A percentile compares a stretch with the other conserved stretches of the same genome.
Evolutionary conservation across 2,888 invertebrate genomes (phyloP).

Genomic region (Himalopsyche anomala): DNA sequence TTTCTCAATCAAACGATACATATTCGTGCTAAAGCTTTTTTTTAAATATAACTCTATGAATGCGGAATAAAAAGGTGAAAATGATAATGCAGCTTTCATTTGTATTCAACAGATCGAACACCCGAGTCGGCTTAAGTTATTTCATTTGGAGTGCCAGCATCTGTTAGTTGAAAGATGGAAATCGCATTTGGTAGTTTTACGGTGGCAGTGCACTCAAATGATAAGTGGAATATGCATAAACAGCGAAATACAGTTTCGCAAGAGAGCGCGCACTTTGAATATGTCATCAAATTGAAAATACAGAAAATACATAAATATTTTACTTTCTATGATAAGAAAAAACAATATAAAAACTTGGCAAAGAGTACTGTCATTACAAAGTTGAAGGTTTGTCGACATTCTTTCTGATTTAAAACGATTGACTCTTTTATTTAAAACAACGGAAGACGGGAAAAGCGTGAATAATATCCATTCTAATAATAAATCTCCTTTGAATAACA

Average conservation of each 20-base stretch:
- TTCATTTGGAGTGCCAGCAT: slow-evolving; percentile 54
- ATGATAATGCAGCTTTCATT: slow-evolving; percentile 47
- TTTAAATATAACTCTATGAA: too few relatives aligned
- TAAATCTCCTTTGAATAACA: too few relatives aligned
- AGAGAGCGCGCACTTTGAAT: not conserved
- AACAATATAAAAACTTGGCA: not conserved
- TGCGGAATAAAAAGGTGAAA: not conserved
- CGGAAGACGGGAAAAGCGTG: too few relatives aligned
- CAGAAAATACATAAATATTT: not conserved
- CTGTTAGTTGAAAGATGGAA: slow-evolving; percentile 54
- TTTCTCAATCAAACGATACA: too few relatives aligned
- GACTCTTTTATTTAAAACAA: too few relatives aligned
- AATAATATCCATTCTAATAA: too few relatives aligned
- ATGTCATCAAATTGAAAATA: not conserved
- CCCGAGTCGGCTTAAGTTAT: slow-evolving; percentile 51
- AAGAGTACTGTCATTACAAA: too few relatives aligned
- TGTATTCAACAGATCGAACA: slow-evolving; percentile 47
- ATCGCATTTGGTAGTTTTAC: slow-evolving; percentile 59
- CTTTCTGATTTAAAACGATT: too few relatives aligned
- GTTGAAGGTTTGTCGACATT: too few relatives aligned
- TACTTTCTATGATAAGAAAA: not conserved
- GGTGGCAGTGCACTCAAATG: slow-evolving; percentile 47
- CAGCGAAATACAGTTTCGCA: not conserved
- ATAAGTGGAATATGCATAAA: slow-evolving; percentile 29
- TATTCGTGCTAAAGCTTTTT: too few relatives aligned